phyloP scores from a whole-genome alignment of 2,888 invertebrate species.

The Lamellibrachia columna region DNA sequence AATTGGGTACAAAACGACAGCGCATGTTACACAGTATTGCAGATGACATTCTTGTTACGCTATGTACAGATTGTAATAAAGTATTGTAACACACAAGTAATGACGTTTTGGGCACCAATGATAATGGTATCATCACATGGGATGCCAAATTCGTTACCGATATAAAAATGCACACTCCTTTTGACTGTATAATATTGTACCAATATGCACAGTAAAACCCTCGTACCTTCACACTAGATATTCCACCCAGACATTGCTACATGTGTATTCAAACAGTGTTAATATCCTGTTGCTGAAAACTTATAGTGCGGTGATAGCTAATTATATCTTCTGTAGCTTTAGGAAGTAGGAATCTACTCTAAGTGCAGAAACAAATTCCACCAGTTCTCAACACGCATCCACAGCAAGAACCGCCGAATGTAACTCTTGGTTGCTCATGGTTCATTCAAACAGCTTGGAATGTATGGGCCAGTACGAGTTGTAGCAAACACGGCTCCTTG shows the following conservation, averaged over 20 bases:
- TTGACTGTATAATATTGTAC: not conserved
- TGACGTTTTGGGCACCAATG: not conserved
- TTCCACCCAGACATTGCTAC: not conserved
- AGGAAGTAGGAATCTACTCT: not conserved
- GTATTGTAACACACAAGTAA: slow-evolving; percentile 12
- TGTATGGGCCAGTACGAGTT: not conserved
- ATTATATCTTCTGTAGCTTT: not conserved
- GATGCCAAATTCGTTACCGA: not conserved
- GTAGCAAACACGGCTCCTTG: not conserved
- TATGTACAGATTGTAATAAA: slow-evolving; percentile 12
- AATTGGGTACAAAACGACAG: not conserved
- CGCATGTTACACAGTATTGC: slow-evolving; percentile 12
- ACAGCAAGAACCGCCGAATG: not conserved
- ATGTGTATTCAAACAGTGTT: slow-evolving; percentile 11
- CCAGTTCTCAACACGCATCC: not conserved
- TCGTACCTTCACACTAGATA: not conserved
- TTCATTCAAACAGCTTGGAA: not conserved
- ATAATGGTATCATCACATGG: not conserved
- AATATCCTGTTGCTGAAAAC: not conserved
- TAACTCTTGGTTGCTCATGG: not conserved
- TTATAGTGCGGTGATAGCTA: not conserved
- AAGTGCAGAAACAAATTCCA: not conserved
- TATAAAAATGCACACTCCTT: not conserved
- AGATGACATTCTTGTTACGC: slow-evolving; percentile 12
- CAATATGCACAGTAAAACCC: not conserved